Evolutionary conservation across 2,797 vertebrate species (phyloP).

Genomic region (Anniella stebbinsi): DNA sequence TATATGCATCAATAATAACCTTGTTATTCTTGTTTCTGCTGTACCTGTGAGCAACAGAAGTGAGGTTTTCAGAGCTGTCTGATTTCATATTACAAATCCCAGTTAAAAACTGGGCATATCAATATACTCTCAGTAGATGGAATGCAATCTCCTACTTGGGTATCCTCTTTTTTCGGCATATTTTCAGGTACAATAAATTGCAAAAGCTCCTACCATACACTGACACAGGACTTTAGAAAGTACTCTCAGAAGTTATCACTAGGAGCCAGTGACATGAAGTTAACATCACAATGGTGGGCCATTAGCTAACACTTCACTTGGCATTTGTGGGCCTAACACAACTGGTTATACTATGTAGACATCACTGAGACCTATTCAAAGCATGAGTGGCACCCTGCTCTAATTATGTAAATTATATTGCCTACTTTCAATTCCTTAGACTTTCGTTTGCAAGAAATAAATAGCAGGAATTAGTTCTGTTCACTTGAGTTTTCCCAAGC

Average conservation of each 20-base stretch:
- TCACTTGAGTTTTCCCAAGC: slow-evolving; percentile 70
- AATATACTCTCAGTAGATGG: background rate
- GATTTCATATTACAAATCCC: slow-evolving; percentile 8
- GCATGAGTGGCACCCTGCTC: slow-evolving; percentile 42
- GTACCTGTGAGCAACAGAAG: background rate
- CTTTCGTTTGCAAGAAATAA: slow-evolving; percentile 70
- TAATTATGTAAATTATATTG: slow-evolving; percentile 63
- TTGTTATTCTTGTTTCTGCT: accelerated
- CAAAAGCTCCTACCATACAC: background rate
- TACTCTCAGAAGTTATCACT: slow-evolving; percentile 26
- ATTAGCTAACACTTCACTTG: background rate
- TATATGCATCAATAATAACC: accelerated
- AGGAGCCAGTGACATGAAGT: slow-evolving; percentile 21
- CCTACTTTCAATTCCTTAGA: slow-evolving; percentile 31
- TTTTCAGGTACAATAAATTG: background rate
- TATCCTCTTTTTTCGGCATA: background rate
- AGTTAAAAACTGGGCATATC: background rate
- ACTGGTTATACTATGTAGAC: background rate
- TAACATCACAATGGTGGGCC: slow-evolving; percentile 23
- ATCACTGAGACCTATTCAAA: slow-evolving; percentile 25
- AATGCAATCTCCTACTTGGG: background rate
- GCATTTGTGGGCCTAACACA: background rate
- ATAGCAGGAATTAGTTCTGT: slow-evolving; percentile 71
- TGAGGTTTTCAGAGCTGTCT: background rate
- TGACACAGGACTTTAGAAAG: slow-evolving; percentile 45